phyloP scores from a whole-genome alignment of 2,797 vertebrate genomes.

The Halcyon badia region DNA sequence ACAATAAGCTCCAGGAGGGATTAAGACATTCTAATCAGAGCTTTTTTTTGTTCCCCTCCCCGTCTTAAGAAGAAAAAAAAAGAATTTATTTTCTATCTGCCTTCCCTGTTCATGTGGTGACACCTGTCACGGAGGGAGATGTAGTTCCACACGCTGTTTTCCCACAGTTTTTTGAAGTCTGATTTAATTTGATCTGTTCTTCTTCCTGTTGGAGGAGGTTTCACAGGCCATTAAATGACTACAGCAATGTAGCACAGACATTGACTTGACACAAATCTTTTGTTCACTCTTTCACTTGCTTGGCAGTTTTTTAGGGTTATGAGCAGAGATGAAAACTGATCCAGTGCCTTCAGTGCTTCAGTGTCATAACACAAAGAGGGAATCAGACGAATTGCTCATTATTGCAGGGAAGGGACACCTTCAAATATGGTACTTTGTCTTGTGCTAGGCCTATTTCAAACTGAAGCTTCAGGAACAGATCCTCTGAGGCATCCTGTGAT shows the following conservation, averaged over 20 bases:
- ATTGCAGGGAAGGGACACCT: not conserved
- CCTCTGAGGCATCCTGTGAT: not conserved
- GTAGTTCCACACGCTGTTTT: not conserved
- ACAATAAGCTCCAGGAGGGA: not conserved
- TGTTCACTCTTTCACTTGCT: not conserved
- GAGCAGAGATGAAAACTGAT: not conserved
- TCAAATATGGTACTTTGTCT: not conserved
- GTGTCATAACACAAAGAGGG: not conserved
- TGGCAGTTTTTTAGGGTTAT: slow-evolving; percentile 18
- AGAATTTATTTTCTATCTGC: not conserved
- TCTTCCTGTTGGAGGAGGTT: not conserved
- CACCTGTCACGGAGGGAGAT: slow-evolving; percentile 28
- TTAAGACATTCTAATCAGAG: not conserved
- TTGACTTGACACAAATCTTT: slow-evolving; percentile 42
- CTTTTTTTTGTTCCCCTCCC: not conserved
- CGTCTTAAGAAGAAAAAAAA: not conserved
- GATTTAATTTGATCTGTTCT: slow-evolving; percentile 37
- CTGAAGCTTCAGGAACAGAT: not conserved
- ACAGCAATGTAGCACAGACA: not conserved
- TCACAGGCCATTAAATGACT: slow-evolving; percentile 22
- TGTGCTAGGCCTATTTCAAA: not conserved
- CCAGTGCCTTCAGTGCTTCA: not conserved
- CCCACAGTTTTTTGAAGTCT: slow-evolving; percentile 36
- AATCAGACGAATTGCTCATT: not conserved
- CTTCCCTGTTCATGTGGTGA: not conserved